These are phyloP conservation scores for Sardina pilchardus DNA, from an alignment of 2,113 vertebrate species.

Conservation along the genomic window DNA sequence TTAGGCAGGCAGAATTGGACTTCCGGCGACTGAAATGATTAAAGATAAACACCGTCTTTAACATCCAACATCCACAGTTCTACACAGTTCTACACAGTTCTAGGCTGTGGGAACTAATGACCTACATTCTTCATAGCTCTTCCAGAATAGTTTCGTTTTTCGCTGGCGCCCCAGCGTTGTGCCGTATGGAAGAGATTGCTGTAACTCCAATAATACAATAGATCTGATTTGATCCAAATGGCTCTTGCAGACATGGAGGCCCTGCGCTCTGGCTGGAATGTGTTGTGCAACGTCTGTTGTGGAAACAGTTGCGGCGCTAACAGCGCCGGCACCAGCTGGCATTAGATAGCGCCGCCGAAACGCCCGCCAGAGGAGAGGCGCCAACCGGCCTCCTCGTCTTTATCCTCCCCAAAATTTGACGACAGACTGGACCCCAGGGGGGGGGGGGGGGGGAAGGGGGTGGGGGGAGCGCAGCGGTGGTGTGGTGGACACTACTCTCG, in stretches of 20 bases:
- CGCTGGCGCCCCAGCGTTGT: background rate
- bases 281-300: conserved; percentile 61
- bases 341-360: background rate
- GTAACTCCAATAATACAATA: background rate
- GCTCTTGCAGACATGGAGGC: conserved; percentile 43
- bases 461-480: background rate
- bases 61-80: background rate
- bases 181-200: background rate
- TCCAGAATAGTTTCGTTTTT: background rate
- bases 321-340: conserved; percentile 25
- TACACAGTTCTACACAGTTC: background rate
- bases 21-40: background rate
- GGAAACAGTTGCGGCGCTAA: conserved; percentile 48
- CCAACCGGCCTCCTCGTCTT: background rate
- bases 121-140: background rate
- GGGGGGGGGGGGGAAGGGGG: background rate
- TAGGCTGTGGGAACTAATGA: background rate
- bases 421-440: background rate
- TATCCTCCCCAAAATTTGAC: background rate
- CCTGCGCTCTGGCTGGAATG: conserved; percentile 48
- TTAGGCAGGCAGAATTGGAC: conserved; percentile 61
- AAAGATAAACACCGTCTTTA: background rate
- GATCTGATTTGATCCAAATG: conserved; percentile 29
- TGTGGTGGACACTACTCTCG: background rate
- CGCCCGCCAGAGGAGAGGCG: background rate